phyloP scores from a whole-genome alignment of 30 jellyfish, hydroid and myxozoan species.

The Mastigias papua region DNA sequence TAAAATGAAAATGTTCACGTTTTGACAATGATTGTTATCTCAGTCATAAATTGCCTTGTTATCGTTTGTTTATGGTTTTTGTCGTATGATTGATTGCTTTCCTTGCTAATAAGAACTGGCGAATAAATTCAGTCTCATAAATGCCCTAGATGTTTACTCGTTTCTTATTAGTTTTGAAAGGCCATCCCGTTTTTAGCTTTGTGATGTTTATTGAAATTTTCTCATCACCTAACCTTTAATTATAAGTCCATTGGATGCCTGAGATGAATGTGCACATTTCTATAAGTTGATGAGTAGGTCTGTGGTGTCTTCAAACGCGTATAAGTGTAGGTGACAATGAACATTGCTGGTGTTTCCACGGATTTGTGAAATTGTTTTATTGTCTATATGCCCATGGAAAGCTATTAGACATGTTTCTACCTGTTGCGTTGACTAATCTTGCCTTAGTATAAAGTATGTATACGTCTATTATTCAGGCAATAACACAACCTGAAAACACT shows the following conservation, averaged over 20 bases:
- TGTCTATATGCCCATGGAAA: slow-evolving; percentile 10
- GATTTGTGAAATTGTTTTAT: slow-evolving; percentile 34
- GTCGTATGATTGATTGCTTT: slow-evolving; percentile 15
- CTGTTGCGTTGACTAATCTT: slow-evolving; percentile 25
- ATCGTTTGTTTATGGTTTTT: neutral
- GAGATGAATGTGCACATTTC: neutral
- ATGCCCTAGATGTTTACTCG: slow-evolving; percentile 2
- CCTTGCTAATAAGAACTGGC: slow-evolving; percentile 19
- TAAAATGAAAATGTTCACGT: slow-evolving; percentile 16
- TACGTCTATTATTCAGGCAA: slow-evolving; percentile 27
- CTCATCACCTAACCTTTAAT: slow-evolving; percentile 7
- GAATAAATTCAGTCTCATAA: neutral
- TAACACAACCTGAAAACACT: slow-evolving; percentile 16
- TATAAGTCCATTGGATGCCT: neutral
- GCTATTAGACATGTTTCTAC: slow-evolving; percentile 18
- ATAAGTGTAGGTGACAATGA: neutral
- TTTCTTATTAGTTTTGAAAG: neutral
- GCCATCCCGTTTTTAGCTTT: neutral
- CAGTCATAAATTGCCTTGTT: slow-evolving; percentile 11
- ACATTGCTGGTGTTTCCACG: slow-evolving; percentile 54
- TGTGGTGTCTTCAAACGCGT: neutral
- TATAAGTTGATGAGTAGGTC: neutral
- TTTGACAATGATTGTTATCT: slow-evolving; percentile 1
- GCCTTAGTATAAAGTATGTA: slow-evolving; percentile 9
- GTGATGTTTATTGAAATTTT: neutral